Evolutionary conservation across 1,140 invertebrate genomes (phyloP).

Genomic region (Dolichoris vasculosae): DNA sequence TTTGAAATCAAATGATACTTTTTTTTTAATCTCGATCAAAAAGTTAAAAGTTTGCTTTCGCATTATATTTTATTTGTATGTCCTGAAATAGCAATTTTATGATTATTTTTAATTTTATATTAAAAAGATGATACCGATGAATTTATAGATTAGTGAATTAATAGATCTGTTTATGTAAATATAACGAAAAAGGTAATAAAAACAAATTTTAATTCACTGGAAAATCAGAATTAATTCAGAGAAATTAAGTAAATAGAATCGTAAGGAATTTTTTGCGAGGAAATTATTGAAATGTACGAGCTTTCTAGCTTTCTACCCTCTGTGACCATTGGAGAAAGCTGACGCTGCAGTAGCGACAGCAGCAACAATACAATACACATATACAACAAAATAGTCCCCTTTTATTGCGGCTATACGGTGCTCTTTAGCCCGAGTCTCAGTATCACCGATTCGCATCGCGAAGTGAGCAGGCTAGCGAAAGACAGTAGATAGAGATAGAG

Average conservation of each 20-base stretch:
- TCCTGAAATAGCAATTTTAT: not conserved
- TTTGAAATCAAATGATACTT: too few relatives aligned
- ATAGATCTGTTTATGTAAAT: too few relatives aligned
- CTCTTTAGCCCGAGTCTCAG: slow-evolving; percentile 23
- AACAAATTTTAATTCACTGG: too few relatives aligned
- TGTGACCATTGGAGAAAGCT: slow-evolving; percentile 21
- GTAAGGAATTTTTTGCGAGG: not conserved
- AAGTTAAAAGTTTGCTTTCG: too few relatives aligned
- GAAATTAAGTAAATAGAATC: not conserved
- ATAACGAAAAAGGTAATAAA: too few relatives aligned
- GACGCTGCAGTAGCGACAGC: not conserved
- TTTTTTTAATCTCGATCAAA: too few relatives aligned
- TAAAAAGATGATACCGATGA: too few relatives aligned
- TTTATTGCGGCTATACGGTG: not conserved
- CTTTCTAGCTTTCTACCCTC: not conserved
- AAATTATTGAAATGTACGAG: slow-evolving; percentile 21
- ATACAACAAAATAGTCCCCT: slow-evolving; percentile 12
- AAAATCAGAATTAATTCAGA: not conserved
- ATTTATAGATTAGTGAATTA: too few relatives aligned
- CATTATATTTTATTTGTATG: not conserved
- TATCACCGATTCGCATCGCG: slow-evolving; percentile 19
- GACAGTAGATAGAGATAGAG: not conserved
- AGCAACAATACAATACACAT: not conserved
- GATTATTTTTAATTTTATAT: not conserved
- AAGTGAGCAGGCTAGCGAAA: slow-evolving; percentile 1